Evolutionary conservation across 2,888 invertebrate species (phyloP), one percentile per base, ranked within the genome.

Genomic region (Adela reaumurella): DNA sequence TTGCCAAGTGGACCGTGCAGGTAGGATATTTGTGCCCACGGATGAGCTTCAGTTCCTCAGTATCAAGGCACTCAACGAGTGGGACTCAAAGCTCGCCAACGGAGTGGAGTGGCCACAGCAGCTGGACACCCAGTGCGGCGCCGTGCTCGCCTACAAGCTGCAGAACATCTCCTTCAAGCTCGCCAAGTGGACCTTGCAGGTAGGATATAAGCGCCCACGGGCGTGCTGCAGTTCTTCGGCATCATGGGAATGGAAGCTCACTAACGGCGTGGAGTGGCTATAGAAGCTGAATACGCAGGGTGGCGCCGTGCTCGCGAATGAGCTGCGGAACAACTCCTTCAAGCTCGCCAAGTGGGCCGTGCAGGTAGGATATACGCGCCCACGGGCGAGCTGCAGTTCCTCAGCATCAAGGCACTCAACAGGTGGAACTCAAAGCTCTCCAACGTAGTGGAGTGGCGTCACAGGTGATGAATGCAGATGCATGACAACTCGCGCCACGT

Each of bases 331-430:
- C 72, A 99, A 99, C 79, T 94, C 97, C n/a, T 97, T 97, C 82
- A 99, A 99, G 74, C 82, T 99, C 52, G 98, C 98, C 54, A 99
- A 98, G 67, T 99, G 99, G 98, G 98, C 98, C 0, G 94, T 97
- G 1, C 94, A 92, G 74, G 92, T 95, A n/a, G n/a, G n/a, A n/a
- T n/a, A n/a, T n/a, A n/a, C n/a, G 89, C 91, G 0, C 92, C 94
- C 0, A 91, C 87, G 58, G 92, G 92, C 52, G 96, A 97, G 65
- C 83, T 86, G 1, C 97, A n/a, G n/a, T n/a, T n/a, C n/a, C n/a
- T n/a, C n/a, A n/a, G n/a, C 18, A 44, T 44, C 14, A 44, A 11
- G 14, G 19, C 10, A 17, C 17, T 29, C 18, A 24, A 28, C 18
- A 6, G 17, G 10, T 3, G 28, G n/a, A 29, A 29, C n/a, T n/a